Base-by-base conservation (phyloP, 2,888 invertebrate genomes). In the Escarpia spicata region DNA sequence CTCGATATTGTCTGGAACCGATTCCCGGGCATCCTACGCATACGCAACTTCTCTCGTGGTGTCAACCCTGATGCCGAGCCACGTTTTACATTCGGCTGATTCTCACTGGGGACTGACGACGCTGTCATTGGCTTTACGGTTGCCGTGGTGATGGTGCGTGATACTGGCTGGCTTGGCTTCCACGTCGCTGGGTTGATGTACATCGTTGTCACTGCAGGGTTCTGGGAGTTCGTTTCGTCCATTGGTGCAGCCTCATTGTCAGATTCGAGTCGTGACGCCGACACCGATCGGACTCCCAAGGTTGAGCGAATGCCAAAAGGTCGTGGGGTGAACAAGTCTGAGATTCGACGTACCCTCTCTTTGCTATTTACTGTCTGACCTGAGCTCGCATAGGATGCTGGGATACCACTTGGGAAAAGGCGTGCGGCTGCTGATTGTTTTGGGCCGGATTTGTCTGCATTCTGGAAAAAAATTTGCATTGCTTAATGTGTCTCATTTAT, bases 251-350 rank as follows among this genome's bases (percentile, higher is more conserved):
- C 75, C 75, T 75, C 75, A 26, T 75, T 75, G 15, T 75, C 75
- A 26, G 26, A 75, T 26, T 75, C 75, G n/a, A n/a, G 75, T 75
- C 26, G 75, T n/a, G 19, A n/a, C 3, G n/a, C 75, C 0, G 75
- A 75, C 19, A 75, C 75, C 4, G 75, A 75, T 75, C 75, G 75
- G 75, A 75, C 75, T 4, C 19, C 75, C 75, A 26, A 75, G 75
- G 75, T 75, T 2, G 26, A 75, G 19, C 75, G 26, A 75, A 26
- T 6, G 6, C 75, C 31, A 52, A 93, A 93, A 60, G 93, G 93
- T 37, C 92, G 45, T 31, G 93, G 93, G 26, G 92, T 93, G 89
- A 93, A 91, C 45, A 93, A 91, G 92, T 93, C 92, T 37, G 93
- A 92, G 91, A 93, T 91, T 12, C 93, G 60, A 8, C 92, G 91